Evolutionary conservation across 1,140 invertebrate genomes (phyloP), one percentile per base, ranked within the genome.

Genomic region (Kradibia gibbosae): DNA sequence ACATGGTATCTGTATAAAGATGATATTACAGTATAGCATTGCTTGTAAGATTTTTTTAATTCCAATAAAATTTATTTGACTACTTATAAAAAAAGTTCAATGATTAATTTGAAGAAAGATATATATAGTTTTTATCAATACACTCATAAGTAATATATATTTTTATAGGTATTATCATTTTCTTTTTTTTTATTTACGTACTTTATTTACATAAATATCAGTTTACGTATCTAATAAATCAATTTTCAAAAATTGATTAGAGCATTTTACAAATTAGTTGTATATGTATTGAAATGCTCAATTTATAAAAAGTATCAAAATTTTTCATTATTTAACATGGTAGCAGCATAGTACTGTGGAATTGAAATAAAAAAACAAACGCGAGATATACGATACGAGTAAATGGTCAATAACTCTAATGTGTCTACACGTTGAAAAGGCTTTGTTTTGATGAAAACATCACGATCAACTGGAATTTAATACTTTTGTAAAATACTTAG

Each of bases 391-490:
- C 15, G 1, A 22, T 67, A 78, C 39, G 25, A 36, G 8, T 42
- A 20, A 45, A 22, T 48, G 31, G 62, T 78, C 62, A 34, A 78
- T 78, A 78, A 75, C 53, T 53, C 15, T 39, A 53, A 15, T 36
- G 10, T 62, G 3, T 10, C 1, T 31, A n/a, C 42, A n/a, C 11
- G 13, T 28, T 2, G 25, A 39, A 34, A 48, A 13, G 25, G 7
- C 28, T 25, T 25, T 65, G 36, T 78, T 70, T 34, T 50, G 28
- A 36, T n/a, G 25, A 39, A 70, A 78, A 70, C 48, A 50, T 78
- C 77, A 78, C 77, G 65, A 34, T 31, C 65, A 67, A 48, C 48
- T 71, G 36, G 62, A 78, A 78, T 55, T 78, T 42, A 71, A 78
- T 71, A 78, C 48, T 71, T 42, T 22, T 31, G 62, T 3, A 17